Evolutionary conservation across 2,797 vertebrate species (phyloP), one percentile per base, ranked within the genome.

Genomic region (Sternotherus odoratus): DNA sequence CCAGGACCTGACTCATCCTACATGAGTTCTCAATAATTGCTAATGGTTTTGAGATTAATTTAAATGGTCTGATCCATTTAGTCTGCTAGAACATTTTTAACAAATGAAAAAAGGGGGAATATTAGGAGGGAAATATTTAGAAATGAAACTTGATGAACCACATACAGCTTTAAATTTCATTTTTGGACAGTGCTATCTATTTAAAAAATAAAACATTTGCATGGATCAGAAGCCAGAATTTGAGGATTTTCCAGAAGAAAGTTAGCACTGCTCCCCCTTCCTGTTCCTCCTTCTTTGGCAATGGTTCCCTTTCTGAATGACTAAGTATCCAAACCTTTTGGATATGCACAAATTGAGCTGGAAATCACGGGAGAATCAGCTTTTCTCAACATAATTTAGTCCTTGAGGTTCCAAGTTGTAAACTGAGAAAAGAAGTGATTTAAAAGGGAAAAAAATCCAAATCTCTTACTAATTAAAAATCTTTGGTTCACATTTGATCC

Each of bases 141-240:
- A 77, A 92, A 57, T 91, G 83, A 80, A 87, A 94, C 54, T 83
- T 87, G 79, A 66, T 91, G 88, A 96, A 94, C 48, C n/a, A 79
- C 79, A 94, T 88, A 72, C 85, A 81, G 75, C 84, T 79, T 50
- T 85, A 79, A 13, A 74, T 33, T 86, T 93, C 93, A 93, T 87
- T 94, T 95, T 86, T 94, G 91, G 91, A 63, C 56, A 77, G 49
- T n/a, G 54, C 48, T 85, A 28, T 86, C 23, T 97, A 87, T 77
- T 95, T 86, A 97, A 89, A 95, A 94, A 5, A 48, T 12, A 85
- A 95, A 96, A 77, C 82, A 93, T 93, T 78, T 50, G 74, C 50
- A 79, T 24, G 9, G 60, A 93, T 96, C 86, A 95, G 91, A 77
- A 91, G 95, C 91, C 93, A 96, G 91, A 95, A 90, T 91, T 13